Evolutionary conservation across 2,888 invertebrate species (phyloP), one percentile per base, ranked within the genome.

Genomic region (Thereva nobilitata): DNA sequence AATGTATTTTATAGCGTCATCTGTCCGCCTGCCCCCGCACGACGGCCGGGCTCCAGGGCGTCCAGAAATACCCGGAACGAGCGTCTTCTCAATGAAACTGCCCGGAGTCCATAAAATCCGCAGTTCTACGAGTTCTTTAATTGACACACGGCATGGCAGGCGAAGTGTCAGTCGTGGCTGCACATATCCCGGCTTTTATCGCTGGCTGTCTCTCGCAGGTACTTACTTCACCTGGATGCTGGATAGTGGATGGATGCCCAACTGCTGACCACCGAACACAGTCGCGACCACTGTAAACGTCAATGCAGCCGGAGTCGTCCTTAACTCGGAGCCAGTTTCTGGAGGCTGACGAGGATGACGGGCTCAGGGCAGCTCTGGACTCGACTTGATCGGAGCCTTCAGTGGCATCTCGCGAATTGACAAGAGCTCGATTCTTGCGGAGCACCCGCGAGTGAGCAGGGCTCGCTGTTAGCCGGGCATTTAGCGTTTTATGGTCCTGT

Each of bases 381-480:
- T 35, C 12, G 8, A 40, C 38, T n/a, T 61, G 50, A 61, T 50
- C 61, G 41, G 61, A 7, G 34, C 50, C 61, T 40, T 45, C 61
- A 61, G 61, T 61, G 61, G 50, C 50, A 61, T 50, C 61, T 61
- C 45, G 61, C 61, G 50, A 61, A 61, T 61, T 61, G 61, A 61
- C 61, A 50, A 61, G 61, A 41, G 61, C 61, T 23, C 23, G 61
- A 61, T 61, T 61, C 61, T 34, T 61, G 61, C 50, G 49, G 50
- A 61, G 35, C 50, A 34, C 41, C 50, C 50, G 34, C 38, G 50
- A 50, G 50, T 50, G 50, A 50, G 41, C 41, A 23, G 23, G 23
- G 23, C 23, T 38, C 23, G 50, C 61, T 61, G 50, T 61, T n/a
- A 23, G 34, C 61, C 41, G 50, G 50, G 50, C 61, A 61, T 49